Conservation (phyloP, 2,113 vertebrate genomes). For the Steatornis caripensis region DNA sequence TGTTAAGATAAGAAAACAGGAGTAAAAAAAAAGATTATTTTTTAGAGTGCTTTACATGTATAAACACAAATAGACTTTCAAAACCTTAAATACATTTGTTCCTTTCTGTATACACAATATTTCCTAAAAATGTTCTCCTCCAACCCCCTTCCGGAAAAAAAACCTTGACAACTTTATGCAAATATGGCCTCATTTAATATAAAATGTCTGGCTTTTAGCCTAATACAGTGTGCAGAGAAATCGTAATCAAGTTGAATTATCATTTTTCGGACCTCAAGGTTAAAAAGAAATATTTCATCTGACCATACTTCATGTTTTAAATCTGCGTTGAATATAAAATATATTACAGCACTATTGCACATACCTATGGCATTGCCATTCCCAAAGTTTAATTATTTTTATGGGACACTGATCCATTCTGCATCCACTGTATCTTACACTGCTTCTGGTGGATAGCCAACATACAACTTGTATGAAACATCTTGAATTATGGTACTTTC, state of each 20-base stretch:
- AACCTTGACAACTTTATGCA: neutral
- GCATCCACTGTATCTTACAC: neutral
- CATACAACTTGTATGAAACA: neutral
- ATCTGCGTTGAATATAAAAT: neutral
- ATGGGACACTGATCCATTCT: neutral
- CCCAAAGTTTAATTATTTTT: neutral
- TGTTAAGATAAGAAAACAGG: neutral
- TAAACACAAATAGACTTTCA: neutral
- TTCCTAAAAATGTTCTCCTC: neutral
- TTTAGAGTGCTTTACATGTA: neutral
- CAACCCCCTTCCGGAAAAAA: neutral
- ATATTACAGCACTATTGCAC: neutral
- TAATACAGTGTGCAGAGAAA: neutral
- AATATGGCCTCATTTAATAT: neutral
- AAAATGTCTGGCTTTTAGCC: neutral
- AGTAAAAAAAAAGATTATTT: neutral
- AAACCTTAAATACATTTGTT: neutral
- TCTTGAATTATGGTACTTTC: neutral
- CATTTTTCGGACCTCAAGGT: neutral
- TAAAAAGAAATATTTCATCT: neutral
- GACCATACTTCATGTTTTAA: neutral
- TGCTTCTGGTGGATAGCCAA: neutral
- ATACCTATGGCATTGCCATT: neutral
- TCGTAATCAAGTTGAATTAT: slow-evolving; percentile 25
- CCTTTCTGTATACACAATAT: neutral